Evolutionary conservation across 2,113 vertebrate species (phyloP), one percentile per base, ranked within the genome.

Genomic region (Arothron firmamentum): DNA sequence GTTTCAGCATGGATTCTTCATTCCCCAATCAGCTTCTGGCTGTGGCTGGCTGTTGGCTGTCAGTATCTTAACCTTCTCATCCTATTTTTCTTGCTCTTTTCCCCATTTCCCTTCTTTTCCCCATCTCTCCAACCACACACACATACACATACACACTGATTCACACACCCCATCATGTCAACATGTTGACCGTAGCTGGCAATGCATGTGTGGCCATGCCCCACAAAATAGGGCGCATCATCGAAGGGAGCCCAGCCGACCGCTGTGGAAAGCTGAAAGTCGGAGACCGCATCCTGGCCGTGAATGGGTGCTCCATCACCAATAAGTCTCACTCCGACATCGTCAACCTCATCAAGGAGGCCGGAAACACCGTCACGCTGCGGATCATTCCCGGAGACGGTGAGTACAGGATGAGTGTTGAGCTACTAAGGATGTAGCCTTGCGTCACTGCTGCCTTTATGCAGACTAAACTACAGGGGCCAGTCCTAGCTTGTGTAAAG

Each of bases 171-270:
- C 88, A 82, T 85, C 81, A 76, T n/a, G 45, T 47, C 45, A n/a
- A 47, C 45, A 88, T 93, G 90, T 85, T 85, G 80, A 87, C 79
- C 87, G 93, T 94, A 99, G 96, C 94, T 89, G 95, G 96, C 90
- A 99, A 99, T 95, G 94, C 96, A 92, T 98, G 96, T 97, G 97
- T 97, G 92, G 96, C 96, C 93, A 99, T 99, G 97, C 97, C 97
- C 93, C 97, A 99, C 94, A 99, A 99, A 99, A 99, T 98, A 99
- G 97, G 97, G 86, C 94, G 96, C 87, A 99, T 99, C 91, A 98
- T 99, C 77, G 96, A 98, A 89, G 96, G 96, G 80, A 98, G 97
- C 82, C 96, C 97, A 16, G 97, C 97, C 6, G 97, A 98, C 91
- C 97, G 96, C 83, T 98, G 96, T 8, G 95, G 96, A 81, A 96